A percentile compares a stretch with the other conserved stretches of the same genome.
These are phyloP conservation scores for Boleophthalmus pectinirostris DNA, from an alignment of 2,113 vertebrate species.

Conservation along the genomic window DNA sequence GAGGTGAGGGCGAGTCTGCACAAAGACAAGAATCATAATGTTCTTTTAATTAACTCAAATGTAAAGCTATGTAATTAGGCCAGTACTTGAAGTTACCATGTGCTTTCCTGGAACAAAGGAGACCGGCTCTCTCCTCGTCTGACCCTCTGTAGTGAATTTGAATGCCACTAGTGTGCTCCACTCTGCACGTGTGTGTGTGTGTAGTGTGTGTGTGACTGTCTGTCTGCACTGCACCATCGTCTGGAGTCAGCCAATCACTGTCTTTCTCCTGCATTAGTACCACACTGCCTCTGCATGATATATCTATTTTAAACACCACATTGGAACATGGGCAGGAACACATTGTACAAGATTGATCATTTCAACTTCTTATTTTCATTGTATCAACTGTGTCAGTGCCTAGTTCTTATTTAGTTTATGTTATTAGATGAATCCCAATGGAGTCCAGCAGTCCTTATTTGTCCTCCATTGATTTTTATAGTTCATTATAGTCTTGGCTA, in stretches of 20 bases:
- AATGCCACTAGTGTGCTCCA: not conserved
- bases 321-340: not conserved
- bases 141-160: not conserved
- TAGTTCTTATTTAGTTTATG: not conserved
- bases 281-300: constrained; percentile 39
- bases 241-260: constrained; percentile 10
- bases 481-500: not conserved
- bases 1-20: not conserved
- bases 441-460: not conserved
- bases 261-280: constrained; percentile 39
- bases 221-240: constrained; percentile 21
- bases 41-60: constrained; percentile 4
- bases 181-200: constrained; percentile 4
- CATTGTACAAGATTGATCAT: not conserved
- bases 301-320: constrained; percentile 27
- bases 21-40: constrained; percentile 4
- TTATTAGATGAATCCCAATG: not conserved
- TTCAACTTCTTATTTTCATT: not conserved
- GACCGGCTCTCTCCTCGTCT: not conserved
- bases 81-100: not conserved
- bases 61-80: not conserved
- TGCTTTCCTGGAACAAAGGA: constrained; percentile 22
- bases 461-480: not conserved
- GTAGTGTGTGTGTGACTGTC: constrained; percentile 5
- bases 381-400: not conserved